phyloP scores from a whole-genome alignment of 2,888 invertebrate genomes.

The Lysandra coridon region DNA sequence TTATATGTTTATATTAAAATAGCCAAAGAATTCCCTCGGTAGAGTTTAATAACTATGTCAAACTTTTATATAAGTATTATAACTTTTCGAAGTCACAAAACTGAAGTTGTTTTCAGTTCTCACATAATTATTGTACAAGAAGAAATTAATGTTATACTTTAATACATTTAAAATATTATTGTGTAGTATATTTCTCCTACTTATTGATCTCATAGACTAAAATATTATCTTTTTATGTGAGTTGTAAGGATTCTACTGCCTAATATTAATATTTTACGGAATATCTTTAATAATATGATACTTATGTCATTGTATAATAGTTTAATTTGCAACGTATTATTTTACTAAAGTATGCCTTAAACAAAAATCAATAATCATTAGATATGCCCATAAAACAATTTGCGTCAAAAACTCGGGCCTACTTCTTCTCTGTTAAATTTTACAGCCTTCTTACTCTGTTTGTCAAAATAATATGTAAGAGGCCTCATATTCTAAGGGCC shows the following conservation, averaged over 20 bases:
- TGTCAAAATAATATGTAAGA: too few species aligned
- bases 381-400: background rate
- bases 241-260: background rate
- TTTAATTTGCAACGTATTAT: background rate
- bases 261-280: slow-evolving; percentile 1
- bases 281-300: background rate
- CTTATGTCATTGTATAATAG: background rate
- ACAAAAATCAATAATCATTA: background rate
- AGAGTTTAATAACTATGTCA: slow-evolving; percentile 3
- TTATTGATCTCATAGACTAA: slow-evolving; percentile 1
- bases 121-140: background rate
- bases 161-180: background rate
- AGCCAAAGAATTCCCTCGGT: slow-evolving; percentile 6
- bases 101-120: slow-evolving; percentile 6
- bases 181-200: background rate
- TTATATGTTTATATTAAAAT: slow-evolving; percentile 17
- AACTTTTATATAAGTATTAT: background rate
- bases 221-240: background rate
- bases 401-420: background rate
- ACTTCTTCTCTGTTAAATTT: background rate
- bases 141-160: background rate
- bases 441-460: too few species aligned
- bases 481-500: too few species aligned
- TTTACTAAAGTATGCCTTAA: slow-evolving; percentile 5
- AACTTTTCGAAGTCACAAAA: slow-evolving; percentile 1